Evolutionary conservation across 2,113 vertebrate genomes (phyloP).

Genomic region (Arizona elegans): DNA sequence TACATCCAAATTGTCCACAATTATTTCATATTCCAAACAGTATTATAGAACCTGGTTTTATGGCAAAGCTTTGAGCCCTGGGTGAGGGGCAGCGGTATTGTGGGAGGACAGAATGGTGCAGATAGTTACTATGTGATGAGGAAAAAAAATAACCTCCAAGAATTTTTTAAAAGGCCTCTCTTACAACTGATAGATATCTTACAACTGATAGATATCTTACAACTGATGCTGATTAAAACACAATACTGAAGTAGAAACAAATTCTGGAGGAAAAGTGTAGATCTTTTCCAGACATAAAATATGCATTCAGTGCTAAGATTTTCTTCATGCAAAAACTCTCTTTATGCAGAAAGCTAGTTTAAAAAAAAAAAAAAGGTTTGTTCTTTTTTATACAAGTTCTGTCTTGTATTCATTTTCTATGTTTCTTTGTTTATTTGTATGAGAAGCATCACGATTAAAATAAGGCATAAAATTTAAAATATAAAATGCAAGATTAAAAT

Average conservation of each 20-base stretch:
- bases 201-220: neutral
- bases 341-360: neutral
- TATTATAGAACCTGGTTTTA: neutral
- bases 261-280: neutral
- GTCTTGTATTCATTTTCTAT: neutral
- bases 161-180: neutral
- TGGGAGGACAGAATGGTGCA: neutral
- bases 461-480: neutral
- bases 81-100: neutral
- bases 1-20: neutral
- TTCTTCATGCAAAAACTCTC: neutral
- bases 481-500: neutral
- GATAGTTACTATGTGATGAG: neutral
- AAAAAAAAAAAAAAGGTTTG: neutral
- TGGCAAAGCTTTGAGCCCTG: neutral
- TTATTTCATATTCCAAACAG: neutral
- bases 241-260: neutral
- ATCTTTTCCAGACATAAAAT: neutral
- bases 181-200: neutral
- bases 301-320: neutral
- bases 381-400: neutral
- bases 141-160: too few species aligned
- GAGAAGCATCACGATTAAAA: neutral
- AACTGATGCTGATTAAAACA: neutral
- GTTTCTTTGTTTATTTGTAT: neutral